These are phyloP conservation scores for Delphinapterus leucas DNA, from an alignment of 2,113 vertebrate species.

Conservation along the genomic window DNA sequence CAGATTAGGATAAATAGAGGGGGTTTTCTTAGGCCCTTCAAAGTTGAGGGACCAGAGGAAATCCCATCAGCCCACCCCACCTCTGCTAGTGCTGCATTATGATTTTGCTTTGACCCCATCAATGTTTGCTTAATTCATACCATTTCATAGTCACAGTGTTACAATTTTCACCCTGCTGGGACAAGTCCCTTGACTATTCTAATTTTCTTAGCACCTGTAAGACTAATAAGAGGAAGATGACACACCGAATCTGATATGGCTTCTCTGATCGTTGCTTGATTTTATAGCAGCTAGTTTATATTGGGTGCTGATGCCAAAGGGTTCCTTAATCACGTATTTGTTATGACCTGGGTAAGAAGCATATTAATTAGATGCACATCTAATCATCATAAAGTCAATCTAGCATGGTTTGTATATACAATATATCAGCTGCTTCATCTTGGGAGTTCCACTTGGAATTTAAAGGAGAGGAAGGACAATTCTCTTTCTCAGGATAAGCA, in stretches of 20 bases:
- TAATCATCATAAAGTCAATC: background rate
- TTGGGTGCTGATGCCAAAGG: background rate
- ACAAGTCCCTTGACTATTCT: background rate
- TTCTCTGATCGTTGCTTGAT: background rate
- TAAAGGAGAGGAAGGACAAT: background rate
- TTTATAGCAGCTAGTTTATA: background rate
- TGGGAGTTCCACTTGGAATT: background rate
- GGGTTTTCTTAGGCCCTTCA: background rate
- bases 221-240: background rate
- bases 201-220: background rate
- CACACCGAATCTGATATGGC: background rate
- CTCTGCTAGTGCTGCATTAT: background rate
- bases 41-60: background rate
- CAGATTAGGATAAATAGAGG: background rate
- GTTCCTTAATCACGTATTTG: background rate
- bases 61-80: background rate
- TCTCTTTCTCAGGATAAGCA: background rate
- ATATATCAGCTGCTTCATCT: background rate
- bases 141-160: background rate
- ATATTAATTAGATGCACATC: background rate
- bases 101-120: background rate
- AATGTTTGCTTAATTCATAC: background rate
- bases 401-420: background rate
- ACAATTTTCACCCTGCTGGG: background rate
- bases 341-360: background rate